Base-by-base conservation (phyloP, 2,888 invertebrate genomes). In the Rosalia funebris region DNA sequence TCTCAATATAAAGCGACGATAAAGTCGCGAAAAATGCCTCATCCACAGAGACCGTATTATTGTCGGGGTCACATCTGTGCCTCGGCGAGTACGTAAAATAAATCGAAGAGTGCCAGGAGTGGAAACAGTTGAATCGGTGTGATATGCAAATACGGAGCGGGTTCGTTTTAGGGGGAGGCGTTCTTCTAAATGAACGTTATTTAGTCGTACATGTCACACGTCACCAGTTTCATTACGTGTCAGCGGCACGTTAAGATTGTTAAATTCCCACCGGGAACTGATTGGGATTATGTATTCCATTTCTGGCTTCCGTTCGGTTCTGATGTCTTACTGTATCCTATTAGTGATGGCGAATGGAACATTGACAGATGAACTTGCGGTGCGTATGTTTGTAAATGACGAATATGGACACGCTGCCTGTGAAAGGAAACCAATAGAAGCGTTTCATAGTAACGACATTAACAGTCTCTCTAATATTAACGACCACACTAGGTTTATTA, bases 141-240 rank as follows among this genome's bases (percentile, higher is more conserved):
- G 72, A 74, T 76, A 77, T 77, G 76, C 76, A 77, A 76, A 77
- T 76, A 63, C 63, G 57, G 65, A 65, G 63, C 48, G 58, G 61
- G 60, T 58, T 57, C 63, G 61, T 65, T 50, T 45, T 60, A 44
- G 67, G 71, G 68, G 70, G 71, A 63, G 65, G 63, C 65, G 69
- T 71, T 62, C 63, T 54, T 57, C 65, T 70, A 74, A 77, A 77
- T 74, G 77, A 76, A 76, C 71, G 77, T 77, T 77, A 77, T 77
- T 78, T 76, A 77, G 75, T 74, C 64, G 71, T 72, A 71, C 75
- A 74, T 74, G 77, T 76, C 77, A 75, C 77, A 77, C 71, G 76
- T 78, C 79, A 77, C 72, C 68, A 72, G 72, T 74, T 78, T 79
- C 77, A 77, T 78, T 77, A 74, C 75, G 68, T 75, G 76, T 76